phyloP scores from a whole-genome alignment of 2,113 vertebrate species.

The Chaetorhynchus papuensis region DNA sequence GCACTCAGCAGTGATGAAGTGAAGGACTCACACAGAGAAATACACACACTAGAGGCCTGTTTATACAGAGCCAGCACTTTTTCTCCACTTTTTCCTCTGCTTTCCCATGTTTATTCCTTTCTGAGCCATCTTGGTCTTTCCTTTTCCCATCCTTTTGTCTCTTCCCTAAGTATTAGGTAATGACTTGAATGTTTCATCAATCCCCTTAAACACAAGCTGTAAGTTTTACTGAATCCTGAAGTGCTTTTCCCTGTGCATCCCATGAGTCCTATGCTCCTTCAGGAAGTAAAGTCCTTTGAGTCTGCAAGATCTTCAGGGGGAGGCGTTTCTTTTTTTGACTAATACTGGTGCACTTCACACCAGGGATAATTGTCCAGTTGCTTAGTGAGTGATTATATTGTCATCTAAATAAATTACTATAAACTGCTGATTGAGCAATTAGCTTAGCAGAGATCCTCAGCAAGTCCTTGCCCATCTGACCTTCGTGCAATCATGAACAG shows the following conservation, averaged over 20 bases:
- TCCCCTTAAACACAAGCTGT: fast-evolving
- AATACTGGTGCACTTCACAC: background rate
- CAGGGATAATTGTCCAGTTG: background rate
- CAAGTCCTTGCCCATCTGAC: background rate
- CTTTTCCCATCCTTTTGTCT: background rate
- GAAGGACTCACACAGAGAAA: background rate
- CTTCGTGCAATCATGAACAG: background rate
- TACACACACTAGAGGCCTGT: background rate
- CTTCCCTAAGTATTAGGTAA: background rate
- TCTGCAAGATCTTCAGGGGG: background rate
- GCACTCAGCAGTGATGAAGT: background rate
- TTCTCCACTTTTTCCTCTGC: background rate
- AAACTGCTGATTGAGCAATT: background rate
- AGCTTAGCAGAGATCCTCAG: background rate
- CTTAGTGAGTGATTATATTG: background rate
- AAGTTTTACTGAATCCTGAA: background rate
- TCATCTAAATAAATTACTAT: background rate
- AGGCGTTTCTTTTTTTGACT: background rate
- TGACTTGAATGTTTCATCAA: background rate
- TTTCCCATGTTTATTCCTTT: background rate
- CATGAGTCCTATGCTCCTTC: background rate
- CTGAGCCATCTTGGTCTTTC: background rate
- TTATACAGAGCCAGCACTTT: background rate
- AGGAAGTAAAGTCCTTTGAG: background rate
- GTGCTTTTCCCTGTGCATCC: background rate